Conservation (phyloP, 2,113 vertebrate species). For the Pluvianellus socialis region DNA sequence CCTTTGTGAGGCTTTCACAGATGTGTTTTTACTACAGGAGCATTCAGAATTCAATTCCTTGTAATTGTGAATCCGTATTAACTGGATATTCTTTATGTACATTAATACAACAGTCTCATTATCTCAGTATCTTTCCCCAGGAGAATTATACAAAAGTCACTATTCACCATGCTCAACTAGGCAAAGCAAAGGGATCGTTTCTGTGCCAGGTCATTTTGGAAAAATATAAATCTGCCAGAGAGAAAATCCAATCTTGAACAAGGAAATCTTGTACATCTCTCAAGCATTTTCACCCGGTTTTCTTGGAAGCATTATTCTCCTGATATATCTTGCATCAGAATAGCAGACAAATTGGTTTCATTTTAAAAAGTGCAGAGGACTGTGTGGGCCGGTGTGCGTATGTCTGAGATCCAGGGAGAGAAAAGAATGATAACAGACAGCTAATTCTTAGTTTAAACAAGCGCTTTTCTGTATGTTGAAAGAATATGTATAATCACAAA, state of each 20-base stretch:
- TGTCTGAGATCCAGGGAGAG: background rate
- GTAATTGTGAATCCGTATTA: background rate
- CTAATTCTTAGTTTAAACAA: background rate
- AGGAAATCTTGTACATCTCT: background rate
- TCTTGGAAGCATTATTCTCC: background rate
- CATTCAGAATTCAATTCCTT: constrained; percentile 10
- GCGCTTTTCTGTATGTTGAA: background rate
- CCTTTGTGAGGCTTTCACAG: background rate
- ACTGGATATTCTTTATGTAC: background rate
- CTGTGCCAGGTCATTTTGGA: background rate
- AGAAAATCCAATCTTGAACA: background rate
- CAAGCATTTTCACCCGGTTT: background rate
- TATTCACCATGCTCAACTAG: background rate
- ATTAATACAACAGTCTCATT: background rate
- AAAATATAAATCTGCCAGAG: background rate
- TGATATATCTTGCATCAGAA: background rate
- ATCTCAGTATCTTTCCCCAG: background rate
- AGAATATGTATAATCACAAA: background rate
- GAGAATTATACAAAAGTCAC: background rate
- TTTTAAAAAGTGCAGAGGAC: background rate
- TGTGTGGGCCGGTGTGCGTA: background rate
- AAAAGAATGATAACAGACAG: background rate
- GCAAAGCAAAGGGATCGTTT: background rate
- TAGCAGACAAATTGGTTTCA: background rate
- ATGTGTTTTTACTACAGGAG: background rate